phyloP scores from a whole-genome alignment of 2,888 invertebrate species.

The Colletes collaris region DNA sequence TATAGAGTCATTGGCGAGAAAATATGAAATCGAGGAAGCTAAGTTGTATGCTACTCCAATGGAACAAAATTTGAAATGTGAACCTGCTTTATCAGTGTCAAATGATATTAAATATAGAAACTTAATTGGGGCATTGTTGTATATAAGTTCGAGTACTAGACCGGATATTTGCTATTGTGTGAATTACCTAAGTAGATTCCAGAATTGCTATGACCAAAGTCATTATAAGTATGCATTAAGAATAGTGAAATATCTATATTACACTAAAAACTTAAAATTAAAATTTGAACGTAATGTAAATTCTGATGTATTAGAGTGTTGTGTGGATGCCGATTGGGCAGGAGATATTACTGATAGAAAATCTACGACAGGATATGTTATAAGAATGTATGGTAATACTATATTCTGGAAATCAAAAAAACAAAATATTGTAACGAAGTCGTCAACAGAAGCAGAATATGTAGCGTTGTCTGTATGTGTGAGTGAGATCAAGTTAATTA shows the following conservation, averaged over 20 bases:
- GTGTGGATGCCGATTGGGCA: too few relatives aligned
- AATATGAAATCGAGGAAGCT: slow-evolving; percentile 12
- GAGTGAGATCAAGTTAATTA: too few relatives aligned
- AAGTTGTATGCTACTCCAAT: slow-evolving; percentile 27
- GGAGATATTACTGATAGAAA: background rate
- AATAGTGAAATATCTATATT: slow-evolving; percentile 26
- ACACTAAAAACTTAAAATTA: slow-evolving; percentile 4
- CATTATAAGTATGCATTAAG: slow-evolving; percentile 6
- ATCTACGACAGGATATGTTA: slow-evolving; percentile 11
- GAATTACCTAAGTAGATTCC: background rate
- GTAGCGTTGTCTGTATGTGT: too few relatives aligned
- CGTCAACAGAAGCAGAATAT: too few relatives aligned
- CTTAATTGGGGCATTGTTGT: background rate
- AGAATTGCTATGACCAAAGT: background rate
- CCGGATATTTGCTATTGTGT: background rate
- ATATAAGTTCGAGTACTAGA: background rate
- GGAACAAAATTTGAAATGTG: slow-evolving; percentile 23
- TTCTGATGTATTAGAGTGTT: too few relatives aligned
- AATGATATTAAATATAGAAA: slow-evolving; percentile 16
- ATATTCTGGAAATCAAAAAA: background rate
- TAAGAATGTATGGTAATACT: slow-evolving; percentile 1
- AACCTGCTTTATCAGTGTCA: background rate
- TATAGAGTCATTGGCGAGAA: slow-evolving; percentile 26
- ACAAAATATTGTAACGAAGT: too few relatives aligned
- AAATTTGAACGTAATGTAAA: too few relatives aligned